phyloP scores from a whole-genome alignment of 2,888 invertebrate species.

The Lochmaea capreae region DNA sequence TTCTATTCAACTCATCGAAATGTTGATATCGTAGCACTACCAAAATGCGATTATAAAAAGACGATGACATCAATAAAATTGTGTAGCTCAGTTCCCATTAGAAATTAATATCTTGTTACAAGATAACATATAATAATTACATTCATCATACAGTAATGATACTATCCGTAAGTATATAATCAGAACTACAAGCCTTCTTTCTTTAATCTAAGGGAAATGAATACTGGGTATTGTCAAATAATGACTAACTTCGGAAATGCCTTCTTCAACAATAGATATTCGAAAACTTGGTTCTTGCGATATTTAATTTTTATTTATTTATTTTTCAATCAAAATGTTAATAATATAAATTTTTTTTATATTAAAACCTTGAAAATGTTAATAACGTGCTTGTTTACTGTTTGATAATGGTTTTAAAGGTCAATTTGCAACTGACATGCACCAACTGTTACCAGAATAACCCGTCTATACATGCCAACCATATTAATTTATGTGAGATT shows the following conservation, averaged over 20 bases:
- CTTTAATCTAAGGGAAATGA: constrained; percentile 25
- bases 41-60: constrained; percentile 1
- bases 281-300: background rate
- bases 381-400: too few relatives aligned
- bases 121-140: constrained; percentile 48
- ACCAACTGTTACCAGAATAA: too few relatives aligned
- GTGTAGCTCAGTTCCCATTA: constrained; percentile 23
- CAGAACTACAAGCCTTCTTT: constrained; percentile 41
- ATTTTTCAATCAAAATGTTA: too few relatives aligned
- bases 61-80: constrained; percentile 28
- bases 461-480: too few relatives aligned
- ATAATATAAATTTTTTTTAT: too few relatives aligned
- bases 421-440: too few relatives aligned
- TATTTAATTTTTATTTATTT: too few relatives aligned
- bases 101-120: constrained; percentile 53
- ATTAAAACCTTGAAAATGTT: too few relatives aligned
- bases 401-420: too few relatives aligned
- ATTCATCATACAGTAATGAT: constrained; percentile 41
- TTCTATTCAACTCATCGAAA: background rate
- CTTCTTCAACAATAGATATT: background rate
- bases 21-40: background rate
- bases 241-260: background rate
- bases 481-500: too few relatives aligned
- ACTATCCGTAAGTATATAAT: constrained; percentile 39
- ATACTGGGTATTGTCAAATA: constrained; percentile 3